Conservation (phyloP, 2,888 invertebrate genomes). For the Hypercompe scribonia region DNA sequence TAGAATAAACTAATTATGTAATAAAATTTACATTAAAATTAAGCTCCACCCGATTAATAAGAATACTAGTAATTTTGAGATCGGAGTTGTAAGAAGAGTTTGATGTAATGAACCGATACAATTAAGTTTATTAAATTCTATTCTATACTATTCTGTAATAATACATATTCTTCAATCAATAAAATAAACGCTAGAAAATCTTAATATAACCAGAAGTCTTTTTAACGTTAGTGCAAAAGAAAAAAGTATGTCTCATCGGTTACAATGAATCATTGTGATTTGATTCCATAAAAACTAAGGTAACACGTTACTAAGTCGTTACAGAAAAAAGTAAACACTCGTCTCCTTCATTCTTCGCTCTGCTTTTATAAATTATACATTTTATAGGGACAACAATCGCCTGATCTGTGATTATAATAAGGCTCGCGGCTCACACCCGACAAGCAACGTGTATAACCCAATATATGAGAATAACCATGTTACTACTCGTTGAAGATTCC, state of each 20-base stretch:
- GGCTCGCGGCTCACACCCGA: slow-evolving; percentile 76
- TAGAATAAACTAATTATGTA: no score
- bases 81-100: no score
- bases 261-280: slow-evolving; percentile 60
- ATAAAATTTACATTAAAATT: no score
- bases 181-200: not conserved
- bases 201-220: not conserved
- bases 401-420: slow-evolving; percentile 85
- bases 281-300: slow-evolving; percentile 69
- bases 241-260: slow-evolving; percentile 62
- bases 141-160: no score
- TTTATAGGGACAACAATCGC: slow-evolving; percentile 81
- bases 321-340: slow-evolving; percentile 66
- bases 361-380: slow-evolving; percentile 83
- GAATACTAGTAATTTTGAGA: no score
- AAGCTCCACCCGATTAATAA: no score
- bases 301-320: slow-evolving; percentile 67
- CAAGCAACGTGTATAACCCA: slow-evolving; percentile 57
- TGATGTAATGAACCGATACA: not conserved
- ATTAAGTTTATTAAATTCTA: no score
- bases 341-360: slow-evolving; percentile 69
- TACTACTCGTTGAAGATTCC: slow-evolving; percentile 64
- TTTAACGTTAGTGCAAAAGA: slow-evolving; percentile 58
- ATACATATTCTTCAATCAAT: not conserved
- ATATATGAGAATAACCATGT: slow-evolving; percentile 53